Evolutionary conservation across 2,888 invertebrate genomes (phyloP), one percentile per base, ranked within the genome.

Genomic region (Colletes collaris): DNA sequence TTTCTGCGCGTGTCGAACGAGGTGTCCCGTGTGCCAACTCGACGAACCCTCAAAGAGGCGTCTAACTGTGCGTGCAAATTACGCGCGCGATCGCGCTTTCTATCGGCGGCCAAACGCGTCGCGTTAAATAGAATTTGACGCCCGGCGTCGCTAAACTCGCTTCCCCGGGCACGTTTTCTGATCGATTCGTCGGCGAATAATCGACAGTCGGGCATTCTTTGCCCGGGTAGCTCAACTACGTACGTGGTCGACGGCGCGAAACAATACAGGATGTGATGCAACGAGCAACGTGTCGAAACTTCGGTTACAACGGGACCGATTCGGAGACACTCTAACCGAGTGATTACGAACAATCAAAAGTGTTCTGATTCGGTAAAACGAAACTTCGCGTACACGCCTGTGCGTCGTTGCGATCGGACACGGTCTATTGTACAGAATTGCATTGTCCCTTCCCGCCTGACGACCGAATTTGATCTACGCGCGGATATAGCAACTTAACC

Each of bases 41-140:
- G 75, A 77, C 62, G 73, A 76, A 65, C 67, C 55, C 68, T 63
- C 53, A 69, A 59, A 63, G 60, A 56, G 37, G 62, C 63, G 66
- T 68, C 70, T 67, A 66, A 79, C 78, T 62, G 76, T 58, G 82
- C 81, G 81, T 79, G 81, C 76, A 85, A 81, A 88, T 85, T 80
- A 70, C 59, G 59, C 58, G 72, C 74, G 68, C 70, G 81, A 73
- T 53, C 75, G 72, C 50, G 75, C 83, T 89, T 88, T 89, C 85
- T 74, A 83, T 78, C 69, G 76, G 50, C 60, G 67, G 49, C 55
- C 52, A 37, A 55, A 62, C 58, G 60, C 63, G 66, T 58, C 72
- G 52, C 60, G 56, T 53, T 55, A 62, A 69, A 82, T 72, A 52
- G 76, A 72, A 74, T 79, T 82, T 59, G 71, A 81, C 81, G 44